These are phyloP conservation scores for Neelides folsomi DNA, from an alignment of 2,888 invertebrate species.

Conservation along the genomic window DNA sequence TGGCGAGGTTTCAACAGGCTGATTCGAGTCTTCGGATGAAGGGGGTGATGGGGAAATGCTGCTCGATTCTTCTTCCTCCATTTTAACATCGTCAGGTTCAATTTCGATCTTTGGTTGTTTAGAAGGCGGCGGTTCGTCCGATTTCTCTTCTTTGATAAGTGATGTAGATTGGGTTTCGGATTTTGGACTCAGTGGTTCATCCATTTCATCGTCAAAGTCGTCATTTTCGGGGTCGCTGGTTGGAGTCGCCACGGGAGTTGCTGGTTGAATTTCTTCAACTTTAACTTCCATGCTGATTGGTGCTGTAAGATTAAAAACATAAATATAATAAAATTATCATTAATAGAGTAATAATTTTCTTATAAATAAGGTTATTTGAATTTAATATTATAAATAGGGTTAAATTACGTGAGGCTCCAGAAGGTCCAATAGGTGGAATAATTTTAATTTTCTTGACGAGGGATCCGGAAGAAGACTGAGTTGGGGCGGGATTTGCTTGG, in stretches of 20 bases:
- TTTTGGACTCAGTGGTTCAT: too few species aligned
- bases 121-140: background rate
- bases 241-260: conserved; percentile 9
- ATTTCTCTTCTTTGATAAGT: background rate
- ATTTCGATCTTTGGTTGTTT: too few species aligned
- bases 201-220: conserved; percentile 1
- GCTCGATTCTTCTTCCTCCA: conserved; percentile 19
- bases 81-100: conserved; percentile 9
- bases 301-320: too few species aligned
- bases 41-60: conserved; percentile 3
- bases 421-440: conserved; percentile 11
- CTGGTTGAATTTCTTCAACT: conserved; percentile 12
- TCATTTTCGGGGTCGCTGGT: conserved; percentile 9
- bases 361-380: too few species aligned
- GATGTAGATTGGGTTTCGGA: background rate
- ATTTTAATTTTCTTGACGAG: conserved; percentile 16
- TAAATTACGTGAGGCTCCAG: conserved; percentile 5
- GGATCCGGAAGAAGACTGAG: too few species aligned
- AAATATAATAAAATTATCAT: too few species aligned
- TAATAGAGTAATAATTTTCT: too few species aligned
- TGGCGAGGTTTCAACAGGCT: too few species aligned
- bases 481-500: too few species aligned
- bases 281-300: conserved; percentile 11
- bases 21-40: too few species aligned
- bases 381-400: too few species aligned